These are phyloP conservation scores for Synaphobranchus kaupii DNA, from an alignment of 2,797 vertebrate genomes.

Conservation along the genomic window DNA sequence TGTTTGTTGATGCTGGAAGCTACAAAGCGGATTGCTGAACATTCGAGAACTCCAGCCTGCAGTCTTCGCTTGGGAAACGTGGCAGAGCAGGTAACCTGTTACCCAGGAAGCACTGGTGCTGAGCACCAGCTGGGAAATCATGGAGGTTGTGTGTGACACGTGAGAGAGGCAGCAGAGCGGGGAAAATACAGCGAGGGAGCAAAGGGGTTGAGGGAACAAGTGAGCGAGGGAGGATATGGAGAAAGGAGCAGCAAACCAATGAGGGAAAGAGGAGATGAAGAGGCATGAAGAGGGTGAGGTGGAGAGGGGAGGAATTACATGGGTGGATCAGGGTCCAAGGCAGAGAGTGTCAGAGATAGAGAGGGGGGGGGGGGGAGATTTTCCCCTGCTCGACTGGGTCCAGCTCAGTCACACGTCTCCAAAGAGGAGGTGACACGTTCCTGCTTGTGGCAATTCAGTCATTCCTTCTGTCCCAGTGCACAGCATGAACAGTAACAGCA, in stretches of 20 bases:
- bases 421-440: conserved; percentile 45
- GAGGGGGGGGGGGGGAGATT: not conserved
- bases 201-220: conserved; percentile 16
- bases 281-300: not conserved
- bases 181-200: not conserved
- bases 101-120: not conserved
- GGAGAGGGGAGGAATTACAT: not conserved
- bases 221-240: conserved; percentile 22
- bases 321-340: not conserved
- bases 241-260: not conserved
- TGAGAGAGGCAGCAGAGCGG: not conserved
- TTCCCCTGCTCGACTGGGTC: conserved; percentile 30
- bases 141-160: not conserved
- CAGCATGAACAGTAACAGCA: conserved; percentile 40
- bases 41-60: not conserved
- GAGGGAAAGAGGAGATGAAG: not conserved
- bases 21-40: not conserved
- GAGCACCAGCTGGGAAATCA: not conserved
- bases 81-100: not conserved
- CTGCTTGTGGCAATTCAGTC: conserved; percentile 44
- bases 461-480: conserved; percentile 47
- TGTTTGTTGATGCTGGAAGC: not conserved
- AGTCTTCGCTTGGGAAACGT: not conserved
- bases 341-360: not conserved
- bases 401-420: conserved; percentile 42